Evolutionary conservation across 2,888 invertebrate species (phyloP).

Genomic region (Celastrina argiolus): DNA sequence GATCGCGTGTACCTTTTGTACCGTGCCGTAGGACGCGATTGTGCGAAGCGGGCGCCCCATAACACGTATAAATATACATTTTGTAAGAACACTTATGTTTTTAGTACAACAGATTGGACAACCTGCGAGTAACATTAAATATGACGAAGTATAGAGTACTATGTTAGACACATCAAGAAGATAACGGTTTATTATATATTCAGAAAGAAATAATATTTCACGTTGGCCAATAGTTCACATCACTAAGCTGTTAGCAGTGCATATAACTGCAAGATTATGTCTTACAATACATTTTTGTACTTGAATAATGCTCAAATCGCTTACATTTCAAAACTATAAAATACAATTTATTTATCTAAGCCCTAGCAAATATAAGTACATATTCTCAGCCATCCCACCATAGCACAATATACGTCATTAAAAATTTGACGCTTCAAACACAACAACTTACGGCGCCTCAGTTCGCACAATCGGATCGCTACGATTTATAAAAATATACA

Average conservation of each 20-base stretch:
- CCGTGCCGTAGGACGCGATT: slow-evolving; percentile 54
- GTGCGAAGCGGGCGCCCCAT: slow-evolving; percentile 40
- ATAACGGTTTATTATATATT: no score
- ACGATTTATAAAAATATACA: slow-evolving; percentile 40
- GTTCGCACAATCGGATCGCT: slow-evolving; percentile 60
- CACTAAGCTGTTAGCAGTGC: no score
- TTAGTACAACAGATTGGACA: slow-evolving; percentile 13
- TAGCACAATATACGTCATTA: background rate
- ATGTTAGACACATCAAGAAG: no score
- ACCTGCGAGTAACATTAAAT: background rate
- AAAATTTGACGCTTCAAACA: background rate
- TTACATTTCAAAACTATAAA: background rate
- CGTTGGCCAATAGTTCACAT: background rate
- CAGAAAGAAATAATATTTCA: background rate
- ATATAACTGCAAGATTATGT: background rate
- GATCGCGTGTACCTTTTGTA: slow-evolving; percentile 61
- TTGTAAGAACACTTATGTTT: background rate
- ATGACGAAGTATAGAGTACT: no score
- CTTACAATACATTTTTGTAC: background rate
- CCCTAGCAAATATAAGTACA: background rate
- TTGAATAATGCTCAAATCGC: background rate
- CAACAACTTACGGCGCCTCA: background rate
- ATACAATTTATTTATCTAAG: background rate
- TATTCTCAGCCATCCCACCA: background rate
- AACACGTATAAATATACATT: slow-evolving; percentile 14